phyloP scores from a whole-genome alignment of 2,888 invertebrate genomes.

The Euphydryas editha region DNA sequence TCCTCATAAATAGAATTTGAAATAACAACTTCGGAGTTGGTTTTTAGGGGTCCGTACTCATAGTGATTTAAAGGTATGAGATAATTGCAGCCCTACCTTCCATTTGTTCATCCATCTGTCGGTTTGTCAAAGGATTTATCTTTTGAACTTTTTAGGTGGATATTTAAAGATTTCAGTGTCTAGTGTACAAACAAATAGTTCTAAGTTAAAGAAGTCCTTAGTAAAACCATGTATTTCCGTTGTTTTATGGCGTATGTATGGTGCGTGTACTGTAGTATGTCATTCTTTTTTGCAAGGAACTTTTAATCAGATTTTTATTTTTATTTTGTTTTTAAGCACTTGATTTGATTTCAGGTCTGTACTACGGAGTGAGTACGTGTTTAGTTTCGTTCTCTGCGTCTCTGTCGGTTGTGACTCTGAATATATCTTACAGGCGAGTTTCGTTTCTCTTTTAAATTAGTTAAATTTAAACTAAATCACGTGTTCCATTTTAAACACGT shows the following conservation, averaged over 20 bases:
- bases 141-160: too few species aligned
- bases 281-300: too few species aligned
- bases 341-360: conserved; percentile 84
- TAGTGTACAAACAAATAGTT: too few species aligned
- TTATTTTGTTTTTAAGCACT: conserved; percentile 20
- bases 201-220: too few species aligned
- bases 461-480: neutral
- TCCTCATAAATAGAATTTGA: conserved; percentile 8
- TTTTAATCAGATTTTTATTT: too few species aligned
- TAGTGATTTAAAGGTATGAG: neutral
- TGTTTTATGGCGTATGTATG: too few species aligned
- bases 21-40: conserved; percentile 11
- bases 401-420: conserved; percentile 92
- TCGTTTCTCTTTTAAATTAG: conserved; percentile 33
- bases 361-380: conserved; percentile 92
- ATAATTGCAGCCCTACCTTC: neutral
- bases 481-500: neutral
- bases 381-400: conserved; percentile 92
- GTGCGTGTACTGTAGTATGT: too few species aligned
- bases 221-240: too few species aligned
- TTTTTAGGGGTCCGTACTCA: neutral
- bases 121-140: neutral
- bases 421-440: conserved; percentile 89
- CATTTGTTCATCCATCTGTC: too few species aligned
- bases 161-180: too few species aligned